Evolutionary conservation across 2,888 invertebrate species (phyloP), one percentile per base, ranked within the genome.

Genomic region (Pediacus dermestoides): DNA sequence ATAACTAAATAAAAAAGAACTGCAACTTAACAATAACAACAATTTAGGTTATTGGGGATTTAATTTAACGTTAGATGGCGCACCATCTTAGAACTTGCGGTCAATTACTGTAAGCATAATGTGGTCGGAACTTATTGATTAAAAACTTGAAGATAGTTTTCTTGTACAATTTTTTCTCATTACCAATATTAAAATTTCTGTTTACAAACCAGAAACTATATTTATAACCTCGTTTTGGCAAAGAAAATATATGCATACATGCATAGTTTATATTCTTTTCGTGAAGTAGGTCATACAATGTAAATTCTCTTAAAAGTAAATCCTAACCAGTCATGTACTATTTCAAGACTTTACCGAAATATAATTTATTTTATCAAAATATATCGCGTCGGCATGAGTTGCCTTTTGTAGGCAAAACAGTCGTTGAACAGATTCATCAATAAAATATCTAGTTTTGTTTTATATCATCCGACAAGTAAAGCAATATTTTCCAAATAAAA

Each of bases 361-460:
- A 57, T 54, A 58, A 52, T 43, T 42, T 28, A 28, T 10, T 9
- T 57, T 59, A 63, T 61, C 61, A 61, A 58, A 61, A 61, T 61
- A 61, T 62, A 63, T 63, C 49, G 60, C 51, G 57, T 50, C 55
- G 53, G 57, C 59, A 61, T 60, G 61, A 58, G 58, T 44, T 55
- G 55, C 51, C 49, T 18, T 60, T 49, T 47, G 53, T 54, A 55
- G 57, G 53, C 55, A 53, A 42, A 41, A 42, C 42, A 23, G 34
- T 25, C 41, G 28, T 45, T 39, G 39, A 28, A 36, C 35, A 48
- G 51, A 50, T 49, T 52, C 53, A 58, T 61, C 60, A 56, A 61
- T 62, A 61, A 62, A 61, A 59, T 62, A 64, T 60, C 45, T 55
- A 14, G 23, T 55, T 59, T 60, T 60, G 61, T 61, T 60, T 62